phyloP scores from a whole-genome alignment of 2,888 invertebrate genomes.

The Latrodectus hesperus region DNA sequence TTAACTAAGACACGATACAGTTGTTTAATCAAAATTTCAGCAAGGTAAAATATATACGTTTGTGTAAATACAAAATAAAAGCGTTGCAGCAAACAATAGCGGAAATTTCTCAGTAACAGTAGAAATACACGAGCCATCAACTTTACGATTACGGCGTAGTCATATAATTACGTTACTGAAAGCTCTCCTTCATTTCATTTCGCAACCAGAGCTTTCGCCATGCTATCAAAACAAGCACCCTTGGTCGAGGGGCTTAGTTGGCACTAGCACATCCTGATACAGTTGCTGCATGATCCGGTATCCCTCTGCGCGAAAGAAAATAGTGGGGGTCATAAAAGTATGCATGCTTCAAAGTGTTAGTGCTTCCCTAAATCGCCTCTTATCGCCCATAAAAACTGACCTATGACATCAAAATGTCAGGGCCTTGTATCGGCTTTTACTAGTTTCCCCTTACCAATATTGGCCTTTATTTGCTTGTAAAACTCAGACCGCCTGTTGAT shows the following conservation, averaged over 20 bases:
- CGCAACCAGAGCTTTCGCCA: not conserved
- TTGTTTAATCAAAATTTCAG: too few relatives aligned
- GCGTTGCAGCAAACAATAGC: too few relatives aligned
- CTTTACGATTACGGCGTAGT: conserved; percentile 40
- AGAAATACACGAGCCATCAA: conserved; percentile 4
- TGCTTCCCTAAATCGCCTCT: conserved; percentile 65
- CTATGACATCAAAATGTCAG: conserved; percentile 41
- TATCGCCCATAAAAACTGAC: conserved; percentile 66
- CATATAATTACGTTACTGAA: conserved; percentile 44
- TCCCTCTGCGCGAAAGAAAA: conserved; percentile 39
- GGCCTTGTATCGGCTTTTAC: conserved; percentile 24
- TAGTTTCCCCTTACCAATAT: conserved; percentile 57
- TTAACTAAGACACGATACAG: too few relatives aligned
- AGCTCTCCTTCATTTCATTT: conserved; percentile 19
- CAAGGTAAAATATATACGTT: too few relatives aligned
- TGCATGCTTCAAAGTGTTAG: conserved; percentile 61
- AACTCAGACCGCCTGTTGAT: conserved; percentile 58
- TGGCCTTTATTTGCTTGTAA: conserved; percentile 60
- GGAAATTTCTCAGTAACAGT: too few relatives aligned
- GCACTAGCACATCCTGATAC: not conserved
- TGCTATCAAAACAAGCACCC: not conserved
- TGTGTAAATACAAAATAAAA: too few relatives aligned
- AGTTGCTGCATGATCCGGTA: not conserved
- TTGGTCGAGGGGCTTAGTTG: not conserved
- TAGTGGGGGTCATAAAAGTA: conserved; percentile 65